Conservation (phyloP, 2,797 vertebrate species). For the Oreochromis grahami region DNA sequence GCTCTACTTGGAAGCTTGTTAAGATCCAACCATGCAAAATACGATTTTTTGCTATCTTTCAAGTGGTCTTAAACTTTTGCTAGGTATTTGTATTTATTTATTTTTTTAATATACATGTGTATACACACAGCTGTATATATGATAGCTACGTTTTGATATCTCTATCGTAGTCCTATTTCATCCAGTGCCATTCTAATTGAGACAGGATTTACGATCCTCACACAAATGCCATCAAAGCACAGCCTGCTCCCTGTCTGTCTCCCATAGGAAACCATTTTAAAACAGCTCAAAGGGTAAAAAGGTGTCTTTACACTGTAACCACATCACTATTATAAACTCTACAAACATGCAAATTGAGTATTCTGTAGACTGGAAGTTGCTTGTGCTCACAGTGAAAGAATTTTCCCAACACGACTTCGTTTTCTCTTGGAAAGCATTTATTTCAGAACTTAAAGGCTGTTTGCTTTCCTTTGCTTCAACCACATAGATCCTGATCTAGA, state of each 20-base stretch:
- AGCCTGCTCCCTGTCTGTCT: accelerated
- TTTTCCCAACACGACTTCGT: background rate
- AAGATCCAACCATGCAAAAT: background rate
- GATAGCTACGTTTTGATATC: background rate
- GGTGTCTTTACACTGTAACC: background rate
- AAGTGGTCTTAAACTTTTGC: background rate
- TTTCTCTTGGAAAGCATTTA: background rate
- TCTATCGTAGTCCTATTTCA: accelerated
- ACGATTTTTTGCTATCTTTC: background rate
- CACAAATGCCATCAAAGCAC: background rate
- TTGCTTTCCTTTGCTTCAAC: background rate
- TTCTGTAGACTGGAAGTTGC: background rate
- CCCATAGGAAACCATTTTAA: background rate
- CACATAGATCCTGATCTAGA: background rate
- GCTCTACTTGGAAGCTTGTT: background rate
- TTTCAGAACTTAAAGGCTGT: background rate
- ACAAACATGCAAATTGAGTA: background rate
- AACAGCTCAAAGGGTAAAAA: background rate
- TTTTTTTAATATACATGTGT: background rate
- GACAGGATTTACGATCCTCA: background rate
- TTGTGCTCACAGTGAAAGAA: background rate
- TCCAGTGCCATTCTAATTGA: background rate
- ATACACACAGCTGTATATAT: accelerated
- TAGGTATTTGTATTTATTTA: background rate
- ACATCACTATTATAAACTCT: background rate